Base-by-base conservation (phyloP, 2,797 vertebrate species). In the Enteromius argenteus region DNA sequence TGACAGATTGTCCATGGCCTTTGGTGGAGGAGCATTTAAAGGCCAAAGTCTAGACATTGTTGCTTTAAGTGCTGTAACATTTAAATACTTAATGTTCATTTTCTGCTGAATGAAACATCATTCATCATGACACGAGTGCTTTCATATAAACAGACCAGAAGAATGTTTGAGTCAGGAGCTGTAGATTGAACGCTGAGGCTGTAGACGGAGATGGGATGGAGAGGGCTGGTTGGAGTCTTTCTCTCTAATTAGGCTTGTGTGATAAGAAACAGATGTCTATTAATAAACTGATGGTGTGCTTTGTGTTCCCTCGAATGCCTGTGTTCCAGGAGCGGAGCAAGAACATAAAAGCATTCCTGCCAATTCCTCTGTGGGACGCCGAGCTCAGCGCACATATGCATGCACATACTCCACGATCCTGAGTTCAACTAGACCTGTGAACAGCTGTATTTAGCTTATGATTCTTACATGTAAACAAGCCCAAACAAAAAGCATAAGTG, bases 201-300 rank as follows among this genome's bases (percentile, higher is more conserved):
- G 23, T 49, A 68, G 64, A 60, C 9, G 2, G 64, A 78, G 66
- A 84, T 67, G 51, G 37, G 39, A 78, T 68, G 39, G 64, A 77
- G 37, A 68, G 27, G 11, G 23, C 64, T 19, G 37, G 56, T 69
- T 78, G 46, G 32, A 84, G 64, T 83, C 60, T 74, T 73, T 78
- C 74, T 88, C 89, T 92, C 92, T 94, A 92, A 95, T 95, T 94
- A 94, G 89, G 87, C 76, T 85, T 79, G 39, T 64, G 87, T 92
- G 89, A 93, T 93, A 88, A 89, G 87, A 92, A 95, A 91, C 93
- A 94, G 92, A 94, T 93, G 93, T 90, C 90, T 92, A 92, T 89
- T 92, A 93, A 94, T 93, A 92, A 91, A 94, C 92, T 87, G 91
- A 91, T 88, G 88, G 80, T 90, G 88, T 93, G 90, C 91, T 93